These are phyloP conservation scores for Pelecanus crispus DNA, from an alignment of 2,113 vertebrate species.

Conservation along the genomic window DNA sequence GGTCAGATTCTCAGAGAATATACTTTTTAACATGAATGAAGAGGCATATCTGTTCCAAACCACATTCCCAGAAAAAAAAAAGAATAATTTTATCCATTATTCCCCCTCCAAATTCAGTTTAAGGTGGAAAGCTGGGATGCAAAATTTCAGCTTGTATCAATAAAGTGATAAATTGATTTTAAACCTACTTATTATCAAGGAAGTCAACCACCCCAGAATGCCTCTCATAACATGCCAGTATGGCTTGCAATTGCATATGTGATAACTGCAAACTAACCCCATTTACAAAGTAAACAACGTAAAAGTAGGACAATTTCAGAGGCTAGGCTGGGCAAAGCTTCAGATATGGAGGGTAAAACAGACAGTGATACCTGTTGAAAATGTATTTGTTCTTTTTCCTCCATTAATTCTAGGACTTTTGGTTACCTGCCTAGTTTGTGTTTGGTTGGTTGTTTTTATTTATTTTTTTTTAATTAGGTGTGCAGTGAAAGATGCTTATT, in stretches of 20 bases:
- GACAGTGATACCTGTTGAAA: neutral
- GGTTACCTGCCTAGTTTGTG: neutral
- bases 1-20: neutral
- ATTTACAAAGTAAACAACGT: neutral
- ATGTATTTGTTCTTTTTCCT: neutral
- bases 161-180: neutral
- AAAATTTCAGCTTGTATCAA: neutral
- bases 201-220: neutral
- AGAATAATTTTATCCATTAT: neutral
- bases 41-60: neutral
- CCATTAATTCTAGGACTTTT: neutral
- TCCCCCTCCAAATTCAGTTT: neutral
- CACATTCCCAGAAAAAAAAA: too few species aligned
- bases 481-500: neutral
- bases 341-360: neutral
- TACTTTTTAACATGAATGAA: neutral
- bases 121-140: neutral
- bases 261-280: neutral
- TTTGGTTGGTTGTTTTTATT: neutral
- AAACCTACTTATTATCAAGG: neutral
- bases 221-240: neutral
- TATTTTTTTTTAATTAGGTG: neutral
- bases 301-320: neutral
- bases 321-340: neutral
- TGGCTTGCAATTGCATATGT: neutral